Evolutionary conservation across 2,113 vertebrate species (phyloP).

Genomic region (Cryptotis parvus): DNA sequence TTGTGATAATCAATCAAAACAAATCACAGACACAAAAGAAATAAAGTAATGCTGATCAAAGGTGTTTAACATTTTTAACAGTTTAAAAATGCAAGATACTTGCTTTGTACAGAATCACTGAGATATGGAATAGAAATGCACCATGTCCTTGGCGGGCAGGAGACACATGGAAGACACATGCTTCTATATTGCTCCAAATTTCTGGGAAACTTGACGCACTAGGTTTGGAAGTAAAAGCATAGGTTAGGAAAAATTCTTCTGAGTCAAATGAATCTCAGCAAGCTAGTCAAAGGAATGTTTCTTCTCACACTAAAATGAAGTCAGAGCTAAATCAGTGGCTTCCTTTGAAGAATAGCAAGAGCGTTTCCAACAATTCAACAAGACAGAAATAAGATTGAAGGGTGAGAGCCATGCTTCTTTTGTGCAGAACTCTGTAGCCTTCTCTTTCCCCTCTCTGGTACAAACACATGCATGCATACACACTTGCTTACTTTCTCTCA

Average conservation of each 20-base stretch:
- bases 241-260: not conserved
- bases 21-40: not conserved
- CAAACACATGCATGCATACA: not conserved
- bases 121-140: not conserved
- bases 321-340: not conserved
- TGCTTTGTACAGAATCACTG: slow-evolving; percentile 27
- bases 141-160: not conserved
- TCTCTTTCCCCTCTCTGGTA: not conserved
- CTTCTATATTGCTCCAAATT: not conserved
- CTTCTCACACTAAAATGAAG: not conserved
- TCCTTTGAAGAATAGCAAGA: not conserved
- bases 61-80: slow-evolving; percentile 10
- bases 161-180: too few species aligned
- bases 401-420: slow-evolving; percentile 1
- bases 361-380: slow-evolving; percentile 4
- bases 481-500: not conserved
- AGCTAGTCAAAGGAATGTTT: not conserved
- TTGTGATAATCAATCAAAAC: not conserved
- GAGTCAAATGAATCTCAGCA: not conserved
- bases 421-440: not conserved
- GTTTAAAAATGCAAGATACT: not conserved
- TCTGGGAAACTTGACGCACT: not conserved
- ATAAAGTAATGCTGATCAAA: not conserved
- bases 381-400: not conserved
- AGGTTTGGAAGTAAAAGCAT: not conserved